Base-by-base conservation (phyloP, 2,797 vertebrate species). In the Lycodopsis pacificus region DNA sequence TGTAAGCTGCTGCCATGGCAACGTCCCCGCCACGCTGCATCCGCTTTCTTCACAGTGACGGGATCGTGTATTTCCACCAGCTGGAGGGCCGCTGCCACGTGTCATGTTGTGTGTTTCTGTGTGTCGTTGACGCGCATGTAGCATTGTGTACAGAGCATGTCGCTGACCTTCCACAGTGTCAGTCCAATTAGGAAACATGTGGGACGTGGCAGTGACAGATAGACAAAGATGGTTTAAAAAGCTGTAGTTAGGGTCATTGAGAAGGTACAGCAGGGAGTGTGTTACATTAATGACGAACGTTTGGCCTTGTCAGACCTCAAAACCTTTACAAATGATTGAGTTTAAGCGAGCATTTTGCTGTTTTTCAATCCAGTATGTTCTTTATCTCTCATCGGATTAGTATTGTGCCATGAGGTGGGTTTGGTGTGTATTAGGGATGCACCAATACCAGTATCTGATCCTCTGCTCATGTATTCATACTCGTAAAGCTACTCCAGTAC, bases 81-180 rank as follows among this genome's bases (percentile, higher is more conserved):
- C 81, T 80, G 75, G 65, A 80, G 72, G 80, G 68, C 57, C 73
- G 30, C 77, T 57, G 83, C 80, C 76, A 80, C 36, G 64, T 75
- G 75, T 67, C 80, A 61, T 36, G 49, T 71, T 76, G 69, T 77
- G 70, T 70, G 65, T 62, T 34, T 68, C 69, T 57, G 62, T 65
- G 67, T 73, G 65, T 65, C 6, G 51, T 25, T 68, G 77, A 81
- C 34, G 51, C 82, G 27, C 27, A 27, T 27, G 61, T 44, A 65
- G 69, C 66, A 77, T 79, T 56, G 66, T 74, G 71, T 57, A 65
- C 54, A 13, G 72, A 81, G 71, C 81, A 74, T 71, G 79, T 59
- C 46, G 70, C 69, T 84, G 83, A 89, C 79, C 87, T 86, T 84
- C 63, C 59, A 15, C 71, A 25, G 40, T 84, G 81, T 86, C 80